Evolutionary conservation across 2,888 invertebrate species (phyloP).

Genomic region (Cartodere bifasciata): DNA sequence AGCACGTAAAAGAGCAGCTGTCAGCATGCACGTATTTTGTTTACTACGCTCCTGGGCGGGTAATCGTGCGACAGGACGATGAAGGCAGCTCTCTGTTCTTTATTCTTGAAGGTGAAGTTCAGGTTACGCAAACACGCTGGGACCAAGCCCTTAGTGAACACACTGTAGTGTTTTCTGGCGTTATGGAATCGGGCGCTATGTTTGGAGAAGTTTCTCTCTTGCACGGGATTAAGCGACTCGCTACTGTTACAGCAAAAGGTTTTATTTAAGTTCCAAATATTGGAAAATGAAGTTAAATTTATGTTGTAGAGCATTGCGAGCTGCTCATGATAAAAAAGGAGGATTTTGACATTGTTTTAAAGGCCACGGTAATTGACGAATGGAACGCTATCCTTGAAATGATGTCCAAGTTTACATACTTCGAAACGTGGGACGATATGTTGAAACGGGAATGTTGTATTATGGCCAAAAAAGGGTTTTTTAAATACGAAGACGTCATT

Average conservation of each 20-base stretch:
- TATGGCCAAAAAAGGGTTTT: constrained; percentile 47
- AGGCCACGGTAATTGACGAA: constrained; percentile 42
- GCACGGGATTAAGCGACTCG: constrained; percentile 45
- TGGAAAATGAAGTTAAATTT: no score
- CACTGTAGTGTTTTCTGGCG: constrained; percentile 38
- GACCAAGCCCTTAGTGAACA: constrained; percentile 39
- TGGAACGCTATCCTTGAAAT: constrained; percentile 49
- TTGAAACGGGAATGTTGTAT: constrained; percentile 52
- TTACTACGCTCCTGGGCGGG: constrained; percentile 44
- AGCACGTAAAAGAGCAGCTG: constrained; percentile 48
- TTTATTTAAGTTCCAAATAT: no score
- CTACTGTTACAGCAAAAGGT: constrained; percentile 45
- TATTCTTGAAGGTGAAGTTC: constrained; percentile 46
- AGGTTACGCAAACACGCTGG: constrained; percentile 37
- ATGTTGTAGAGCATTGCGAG: constrained; percentile 42
- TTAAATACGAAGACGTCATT: constrained; percentile 41
- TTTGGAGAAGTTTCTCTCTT: constrained; percentile 57
- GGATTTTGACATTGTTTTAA: constrained; percentile 49
- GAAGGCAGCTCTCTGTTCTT: constrained; percentile 49
- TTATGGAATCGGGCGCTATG: constrained; percentile 44
- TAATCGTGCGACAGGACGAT: constrained; percentile 48
- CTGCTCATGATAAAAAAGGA: constrained; percentile 47
- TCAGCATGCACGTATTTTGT: constrained; percentile 48
- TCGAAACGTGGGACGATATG: constrained; percentile 46
- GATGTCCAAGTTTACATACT: constrained; percentile 50